A percentile compares a stretch with the other conserved stretches of the same genome.
These are phyloP conservation scores for Chloroceryle aenea DNA, from an alignment of 2,113 vertebrate species.

Conservation along the genomic window DNA sequence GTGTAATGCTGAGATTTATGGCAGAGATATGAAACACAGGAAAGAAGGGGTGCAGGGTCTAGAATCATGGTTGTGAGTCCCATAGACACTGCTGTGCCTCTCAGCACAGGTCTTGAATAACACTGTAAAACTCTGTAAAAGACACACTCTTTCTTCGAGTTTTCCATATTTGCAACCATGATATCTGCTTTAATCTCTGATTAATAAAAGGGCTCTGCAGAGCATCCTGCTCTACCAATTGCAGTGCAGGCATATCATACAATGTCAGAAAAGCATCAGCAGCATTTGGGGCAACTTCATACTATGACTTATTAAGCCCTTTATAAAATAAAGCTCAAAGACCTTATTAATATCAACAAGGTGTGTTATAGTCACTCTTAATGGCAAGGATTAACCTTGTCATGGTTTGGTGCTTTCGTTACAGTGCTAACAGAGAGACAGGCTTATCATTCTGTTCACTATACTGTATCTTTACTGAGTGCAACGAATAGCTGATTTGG, in stretches of 20 bases:
- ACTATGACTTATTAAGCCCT: conserved; percentile 64
- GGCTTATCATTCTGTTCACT: conserved; percentile 55
- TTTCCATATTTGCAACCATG: conserved; percentile 11
- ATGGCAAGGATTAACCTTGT: conserved; percentile 71
- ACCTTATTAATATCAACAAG: conserved; percentile 71
- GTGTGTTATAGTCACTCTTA: conserved; percentile 60
- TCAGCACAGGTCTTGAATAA: background rate
- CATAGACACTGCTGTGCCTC: background rate
- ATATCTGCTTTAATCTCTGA: conserved; percentile 52
- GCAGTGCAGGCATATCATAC: conserved; percentile 16
- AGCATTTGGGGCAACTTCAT: conserved; percentile 46
- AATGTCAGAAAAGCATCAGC: conserved; percentile 42
- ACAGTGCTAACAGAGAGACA: conserved; percentile 18
- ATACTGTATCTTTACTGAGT: conserved; percentile 37
- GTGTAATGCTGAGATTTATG: background rate
- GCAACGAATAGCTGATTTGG: conserved; percentile 62
- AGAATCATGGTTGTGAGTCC: background rate
- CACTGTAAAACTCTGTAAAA: background rate
- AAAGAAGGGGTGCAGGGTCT: background rate
- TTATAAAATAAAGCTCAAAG: conserved; percentile 63
- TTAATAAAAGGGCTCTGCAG: background rate
- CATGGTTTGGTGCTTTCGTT: conserved; percentile 66
- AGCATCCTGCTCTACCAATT: background rate
- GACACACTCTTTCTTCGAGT: background rate
- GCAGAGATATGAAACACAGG: background rate